phyloP scores from a whole-genome alignment of 2,888 invertebrate genomes.

The Dicyrtomina minuta region DNA sequence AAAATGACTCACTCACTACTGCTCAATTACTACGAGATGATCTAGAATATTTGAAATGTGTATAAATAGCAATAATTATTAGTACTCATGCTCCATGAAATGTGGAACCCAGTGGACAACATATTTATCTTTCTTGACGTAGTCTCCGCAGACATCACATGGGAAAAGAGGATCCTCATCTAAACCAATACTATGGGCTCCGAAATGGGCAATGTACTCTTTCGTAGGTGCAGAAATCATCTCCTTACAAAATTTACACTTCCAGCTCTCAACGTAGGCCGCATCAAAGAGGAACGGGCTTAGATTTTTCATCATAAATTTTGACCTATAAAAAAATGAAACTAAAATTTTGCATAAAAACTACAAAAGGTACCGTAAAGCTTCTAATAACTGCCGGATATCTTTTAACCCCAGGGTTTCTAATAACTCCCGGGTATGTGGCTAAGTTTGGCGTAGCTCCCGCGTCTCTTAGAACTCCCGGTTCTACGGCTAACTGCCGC shows the following conservation, averaged over 20 bases:
- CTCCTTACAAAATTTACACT: slow-evolving; percentile 36
- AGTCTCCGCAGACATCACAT: slow-evolving; percentile 39
- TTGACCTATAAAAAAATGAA: slow-evolving; percentile 32
- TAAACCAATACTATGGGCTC: slow-evolving; percentile 13
- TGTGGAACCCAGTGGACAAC: slow-evolving; percentile 41
- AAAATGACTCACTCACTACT: too few relatives aligned
- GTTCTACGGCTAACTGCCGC: too few relatives aligned
- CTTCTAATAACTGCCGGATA: too few relatives aligned
- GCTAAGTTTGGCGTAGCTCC: too few relatives aligned
- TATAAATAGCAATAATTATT: too few relatives aligned
- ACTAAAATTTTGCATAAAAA: not conserved
- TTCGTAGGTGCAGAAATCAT: slow-evolving; percentile 29
- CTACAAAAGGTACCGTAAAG: too few relatives aligned
- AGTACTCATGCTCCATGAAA: slow-evolving; percentile 41
- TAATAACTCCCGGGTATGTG: too few relatives aligned
- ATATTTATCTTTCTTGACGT: slow-evolving; percentile 38
- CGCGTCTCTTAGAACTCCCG: too few relatives aligned
- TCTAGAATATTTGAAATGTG: too few relatives aligned
- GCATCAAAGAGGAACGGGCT: slow-evolving; percentile 37
- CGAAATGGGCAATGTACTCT: slow-evolving; percentile 36
- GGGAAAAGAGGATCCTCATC: slow-evolving; percentile 40
- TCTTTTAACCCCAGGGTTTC: too few relatives aligned
- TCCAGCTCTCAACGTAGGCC: slow-evolving; percentile 32
- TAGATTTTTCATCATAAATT: slow-evolving; percentile 38
- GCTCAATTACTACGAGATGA: too few relatives aligned